Conservation (phyloP, 2,888 invertebrate genomes). For the Catocala fraxini region DNA sequence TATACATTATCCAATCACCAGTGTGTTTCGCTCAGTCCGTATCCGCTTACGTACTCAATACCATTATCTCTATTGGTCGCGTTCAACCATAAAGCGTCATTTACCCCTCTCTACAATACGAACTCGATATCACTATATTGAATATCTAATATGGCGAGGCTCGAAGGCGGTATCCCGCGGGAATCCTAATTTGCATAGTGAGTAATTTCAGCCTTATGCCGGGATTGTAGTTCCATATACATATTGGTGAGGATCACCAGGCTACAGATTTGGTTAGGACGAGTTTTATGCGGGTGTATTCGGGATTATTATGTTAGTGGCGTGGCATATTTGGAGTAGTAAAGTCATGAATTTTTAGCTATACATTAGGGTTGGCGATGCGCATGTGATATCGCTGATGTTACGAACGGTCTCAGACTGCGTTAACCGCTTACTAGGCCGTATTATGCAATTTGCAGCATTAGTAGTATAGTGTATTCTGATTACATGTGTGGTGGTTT, state of each 20-base stretch:
- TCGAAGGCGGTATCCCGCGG: conserved; percentile 23
- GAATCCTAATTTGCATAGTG: conserved; percentile 57
- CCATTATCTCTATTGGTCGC: conserved; percentile 10
- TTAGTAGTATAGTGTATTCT: too few relatives aligned
- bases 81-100: not conserved
- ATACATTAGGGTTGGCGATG: not conserved
- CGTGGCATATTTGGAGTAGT: not conserved
- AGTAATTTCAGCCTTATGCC: conserved; percentile 55
- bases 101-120: conserved; percentile 7
- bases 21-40: not conserved
- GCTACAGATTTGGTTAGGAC: conserved; percentile 40
- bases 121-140: conserved; percentile 43
- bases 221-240: conserved; percentile 33
- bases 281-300: conserved; percentile 35
- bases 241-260: conserved; percentile 41
- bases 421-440: too few relatives aligned
- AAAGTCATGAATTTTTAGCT: not conserved
- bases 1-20: not conserved
- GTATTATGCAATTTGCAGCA: too few relatives aligned
- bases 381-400: too few relatives aligned
- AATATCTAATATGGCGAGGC: conserved; percentile 34
- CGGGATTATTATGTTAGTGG: conserved; percentile 8
- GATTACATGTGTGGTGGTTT: too few relatives aligned
- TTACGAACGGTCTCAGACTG: too few relatives aligned
- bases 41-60: not conserved